Evolutionary conservation across 2,113 vertebrate genomes (phyloP).

Genomic region (Grallaria varia): DNA sequence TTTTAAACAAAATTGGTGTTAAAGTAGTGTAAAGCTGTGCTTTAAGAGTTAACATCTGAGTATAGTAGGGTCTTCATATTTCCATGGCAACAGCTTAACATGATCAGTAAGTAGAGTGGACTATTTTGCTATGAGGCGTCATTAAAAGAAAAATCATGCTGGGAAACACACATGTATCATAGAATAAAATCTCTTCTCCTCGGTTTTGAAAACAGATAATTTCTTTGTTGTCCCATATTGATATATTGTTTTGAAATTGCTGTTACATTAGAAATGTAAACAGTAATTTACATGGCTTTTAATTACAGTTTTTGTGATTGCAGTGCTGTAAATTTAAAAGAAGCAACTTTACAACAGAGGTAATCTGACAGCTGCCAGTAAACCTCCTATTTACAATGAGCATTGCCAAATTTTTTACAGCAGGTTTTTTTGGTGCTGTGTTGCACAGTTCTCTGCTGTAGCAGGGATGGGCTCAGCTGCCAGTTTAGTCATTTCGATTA

Average conservation of each 20-base stretch:
- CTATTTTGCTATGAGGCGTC: slow-evolving; percentile 54
- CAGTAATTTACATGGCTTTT: slow-evolving; percentile 40
- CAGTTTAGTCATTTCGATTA: not conserved
- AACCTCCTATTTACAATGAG: slow-evolving; percentile 12
- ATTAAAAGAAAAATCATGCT: slow-evolving; percentile 45
- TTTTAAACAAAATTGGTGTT: not conserved
- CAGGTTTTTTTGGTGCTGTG: not conserved
- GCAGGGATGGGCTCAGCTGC: slow-evolving; percentile 40
- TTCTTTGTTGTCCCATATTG: slow-evolving; percentile 9
- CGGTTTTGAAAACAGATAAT: not conserved
- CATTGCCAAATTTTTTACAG: not conserved
- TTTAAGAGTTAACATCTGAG: slow-evolving; percentile 53
- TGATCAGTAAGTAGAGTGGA: slow-evolving; percentile 62
- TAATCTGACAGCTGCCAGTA: slow-evolving; percentile 32
- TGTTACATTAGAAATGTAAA: slow-evolving; percentile 29
- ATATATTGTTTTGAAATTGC: slow-evolving; percentile 47
- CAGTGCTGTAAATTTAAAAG: slow-evolving; percentile 23
- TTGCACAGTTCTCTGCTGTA: not conserved
- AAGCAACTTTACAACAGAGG: not conserved
- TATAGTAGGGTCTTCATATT: slow-evolving; percentile 40
- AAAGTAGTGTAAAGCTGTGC: not conserved
- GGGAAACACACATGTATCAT: slow-evolving; percentile 37
- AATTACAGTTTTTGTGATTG: slow-evolving; percentile 53
- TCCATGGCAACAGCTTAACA: slow-evolving; percentile 69
- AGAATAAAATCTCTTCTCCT: slow-evolving; percentile 24